Evolutionary conservation across 1,140 invertebrate species (phyloP).

Genomic region (Pogonus chalceus): DNA sequence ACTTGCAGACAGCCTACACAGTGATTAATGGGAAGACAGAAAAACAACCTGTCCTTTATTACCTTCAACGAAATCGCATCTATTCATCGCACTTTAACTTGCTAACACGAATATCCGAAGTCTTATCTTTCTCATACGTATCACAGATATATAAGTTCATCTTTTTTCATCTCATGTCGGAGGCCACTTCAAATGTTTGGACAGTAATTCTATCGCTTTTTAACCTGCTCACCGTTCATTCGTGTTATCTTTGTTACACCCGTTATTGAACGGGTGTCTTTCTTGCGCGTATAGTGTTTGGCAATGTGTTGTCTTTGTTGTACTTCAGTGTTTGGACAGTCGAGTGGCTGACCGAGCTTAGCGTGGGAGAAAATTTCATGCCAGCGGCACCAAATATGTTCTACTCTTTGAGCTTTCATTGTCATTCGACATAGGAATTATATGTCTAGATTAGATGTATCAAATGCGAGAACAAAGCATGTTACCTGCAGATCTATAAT

Average conservation of each 20-base stretch:
- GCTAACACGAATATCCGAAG: not conserved
- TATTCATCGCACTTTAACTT: not conserved
- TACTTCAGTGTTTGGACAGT: not conserved
- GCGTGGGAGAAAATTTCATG: not conserved
- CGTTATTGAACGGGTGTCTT: not conserved
- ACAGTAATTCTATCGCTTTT: conserved; percentile 4
- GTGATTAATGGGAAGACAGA: conserved; percentile 1
- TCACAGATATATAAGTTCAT: not conserved
- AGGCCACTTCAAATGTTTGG: conserved; percentile 7
- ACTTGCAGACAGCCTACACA: not conserved
- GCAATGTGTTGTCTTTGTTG: not conserved
- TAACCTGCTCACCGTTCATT: not conserved
- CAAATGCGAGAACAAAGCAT: no score
- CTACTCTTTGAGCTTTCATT: no score
- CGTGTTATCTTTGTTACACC: not conserved
- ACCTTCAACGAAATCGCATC: not conserved
- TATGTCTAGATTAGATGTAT: no score
- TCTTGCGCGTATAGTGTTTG: not conserved
- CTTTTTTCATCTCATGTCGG: not conserved
- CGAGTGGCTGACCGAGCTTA: not conserved
- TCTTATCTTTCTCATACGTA: not conserved
- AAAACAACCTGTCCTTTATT: not conserved
- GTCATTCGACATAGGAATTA: no score
- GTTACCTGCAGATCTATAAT: no score
- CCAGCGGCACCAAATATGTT: not conserved